Evolutionary conservation across 2,888 invertebrate genomes (phyloP).

Genomic region (Aradus depressus): DNA sequence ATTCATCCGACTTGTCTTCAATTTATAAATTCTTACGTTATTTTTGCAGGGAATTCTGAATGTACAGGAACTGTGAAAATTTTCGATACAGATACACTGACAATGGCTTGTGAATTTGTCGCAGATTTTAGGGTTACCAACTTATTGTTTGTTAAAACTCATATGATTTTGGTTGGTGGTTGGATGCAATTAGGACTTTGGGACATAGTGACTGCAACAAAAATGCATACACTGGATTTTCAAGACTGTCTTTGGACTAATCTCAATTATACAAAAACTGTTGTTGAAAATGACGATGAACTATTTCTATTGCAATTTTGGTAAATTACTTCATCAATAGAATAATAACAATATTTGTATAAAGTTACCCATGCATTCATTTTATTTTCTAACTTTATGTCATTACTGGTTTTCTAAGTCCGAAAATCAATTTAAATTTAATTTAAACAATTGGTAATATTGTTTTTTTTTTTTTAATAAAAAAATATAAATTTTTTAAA

Average conservation of each 20-base stretch:
- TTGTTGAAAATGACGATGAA: constrained; percentile 13
- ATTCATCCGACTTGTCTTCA: constrained; percentile 9
- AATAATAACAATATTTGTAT: too few relatives aligned
- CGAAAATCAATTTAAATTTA: too few relatives aligned
- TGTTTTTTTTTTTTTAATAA: too few relatives aligned
- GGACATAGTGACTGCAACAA: constrained; percentile 11
- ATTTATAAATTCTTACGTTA: constrained; percentile 6
- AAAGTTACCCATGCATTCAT: too few relatives aligned
- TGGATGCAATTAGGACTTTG: constrained; percentile 14
- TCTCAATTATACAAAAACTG: constrained; percentile 8
- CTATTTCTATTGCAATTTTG: constrained; percentile 14
- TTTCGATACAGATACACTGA: not conserved
- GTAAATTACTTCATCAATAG: not conserved
- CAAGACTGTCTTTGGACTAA: constrained; percentile 18
- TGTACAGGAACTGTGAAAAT: constrained; percentile 8
- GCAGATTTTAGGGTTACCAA: constrained; percentile 12
- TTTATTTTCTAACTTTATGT: too few relatives aligned
- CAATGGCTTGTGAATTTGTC: constrained; percentile 10
- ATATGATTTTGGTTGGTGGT: constrained; percentile 13
- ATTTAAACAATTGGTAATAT: too few relatives aligned
- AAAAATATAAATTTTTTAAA: too few relatives aligned
- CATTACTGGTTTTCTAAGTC: too few relatives aligned
- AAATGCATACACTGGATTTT: constrained; percentile 6
- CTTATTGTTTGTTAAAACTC: constrained; percentile 7
- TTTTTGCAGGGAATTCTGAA: constrained; percentile 15